These are phyloP conservation scores for Esperia sulphurella DNA, from an alignment of 2,888 invertebrate genomes.

Conservation along the genomic window DNA sequence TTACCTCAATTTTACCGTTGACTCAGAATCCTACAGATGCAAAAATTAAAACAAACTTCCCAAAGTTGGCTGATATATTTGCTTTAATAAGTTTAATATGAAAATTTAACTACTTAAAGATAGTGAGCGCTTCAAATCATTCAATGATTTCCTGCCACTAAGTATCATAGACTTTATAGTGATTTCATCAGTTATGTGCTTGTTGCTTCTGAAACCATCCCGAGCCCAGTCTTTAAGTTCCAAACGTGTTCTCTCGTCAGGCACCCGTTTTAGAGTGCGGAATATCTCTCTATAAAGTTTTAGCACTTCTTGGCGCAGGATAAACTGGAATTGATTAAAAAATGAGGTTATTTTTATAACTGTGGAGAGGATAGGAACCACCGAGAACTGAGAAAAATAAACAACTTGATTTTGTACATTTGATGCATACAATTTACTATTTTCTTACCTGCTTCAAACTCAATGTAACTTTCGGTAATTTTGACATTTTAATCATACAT, in stretches of 20 bases:
- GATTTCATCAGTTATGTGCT: slow-evolving; percentile 84
- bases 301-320: slow-evolving; percentile 87
- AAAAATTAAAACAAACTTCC: too few species aligned
- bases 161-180: slow-evolving; percentile 85
- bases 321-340: slow-evolving; percentile 79
- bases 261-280: slow-evolving; percentile 82
- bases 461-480: slow-evolving; percentile 68
- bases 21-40: too few species aligned
- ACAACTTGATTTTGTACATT: background rate
- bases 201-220: slow-evolving; percentile 85
- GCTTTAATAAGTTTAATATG: background rate
- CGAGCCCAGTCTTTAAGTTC: slow-evolving; percentile 87
- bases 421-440: background rate
- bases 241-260: slow-evolving; percentile 79
- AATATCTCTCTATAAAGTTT: slow-evolving; percentile 87
- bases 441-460: slow-evolving; percentile 80
- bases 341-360: background rate
- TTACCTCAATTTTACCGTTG: too few species aligned
- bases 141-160: slow-evolving; percentile 84
- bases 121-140: slow-evolving; percentile 82
- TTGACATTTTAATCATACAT: slow-evolving; percentile 29
- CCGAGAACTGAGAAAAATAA: background rate
- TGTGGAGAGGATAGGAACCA: background rate
- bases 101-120: slow-evolving; percentile 66
- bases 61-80: too few species aligned